Evolutionary conservation across 2,797 vertebrate species (phyloP).

Genomic region (Lepus townsendii): DNA sequence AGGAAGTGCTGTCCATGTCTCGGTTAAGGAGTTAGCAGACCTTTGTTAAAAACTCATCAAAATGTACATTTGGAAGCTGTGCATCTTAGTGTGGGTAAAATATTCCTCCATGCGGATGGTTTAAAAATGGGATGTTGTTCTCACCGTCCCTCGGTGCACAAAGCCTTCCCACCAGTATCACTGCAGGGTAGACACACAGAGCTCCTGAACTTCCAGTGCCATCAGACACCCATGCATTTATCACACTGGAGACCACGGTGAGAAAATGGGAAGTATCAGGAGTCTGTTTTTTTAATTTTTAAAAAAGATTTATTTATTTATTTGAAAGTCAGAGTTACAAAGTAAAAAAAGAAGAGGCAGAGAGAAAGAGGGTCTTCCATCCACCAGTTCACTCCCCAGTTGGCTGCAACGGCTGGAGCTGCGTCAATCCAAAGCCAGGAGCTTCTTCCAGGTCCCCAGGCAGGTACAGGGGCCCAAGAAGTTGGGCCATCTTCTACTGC

Average conservation of each 20-base stretch:
- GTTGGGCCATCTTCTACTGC: too few species aligned
- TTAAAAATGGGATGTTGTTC: background rate
- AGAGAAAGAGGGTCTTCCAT: too few species aligned
- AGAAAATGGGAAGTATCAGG: background rate
- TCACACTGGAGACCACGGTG: background rate
- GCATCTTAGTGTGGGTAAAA: background rate
- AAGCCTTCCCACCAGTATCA: background rate
- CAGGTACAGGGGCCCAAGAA: too few species aligned
- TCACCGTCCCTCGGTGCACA: background rate
- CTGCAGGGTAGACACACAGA: background rate
- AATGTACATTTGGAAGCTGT: background rate
- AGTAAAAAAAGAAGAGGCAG: too few species aligned
- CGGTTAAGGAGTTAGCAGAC: background rate
- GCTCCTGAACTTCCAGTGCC: background rate
- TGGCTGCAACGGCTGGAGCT: too few species aligned
- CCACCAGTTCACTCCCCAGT: too few species aligned
- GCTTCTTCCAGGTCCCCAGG: too few species aligned
- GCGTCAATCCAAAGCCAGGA: too few species aligned
- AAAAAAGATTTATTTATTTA: too few species aligned
- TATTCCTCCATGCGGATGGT: background rate
- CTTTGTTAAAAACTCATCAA: constrained; percentile 2
- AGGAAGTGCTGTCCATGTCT: background rate
- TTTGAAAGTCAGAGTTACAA: too few species aligned
- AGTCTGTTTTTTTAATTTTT: background rate
- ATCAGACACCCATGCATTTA: background rate